phyloP scores from a whole-genome alignment of 2,888 invertebrate species.

The Galeopsomyia nigrocyanea region DNA sequence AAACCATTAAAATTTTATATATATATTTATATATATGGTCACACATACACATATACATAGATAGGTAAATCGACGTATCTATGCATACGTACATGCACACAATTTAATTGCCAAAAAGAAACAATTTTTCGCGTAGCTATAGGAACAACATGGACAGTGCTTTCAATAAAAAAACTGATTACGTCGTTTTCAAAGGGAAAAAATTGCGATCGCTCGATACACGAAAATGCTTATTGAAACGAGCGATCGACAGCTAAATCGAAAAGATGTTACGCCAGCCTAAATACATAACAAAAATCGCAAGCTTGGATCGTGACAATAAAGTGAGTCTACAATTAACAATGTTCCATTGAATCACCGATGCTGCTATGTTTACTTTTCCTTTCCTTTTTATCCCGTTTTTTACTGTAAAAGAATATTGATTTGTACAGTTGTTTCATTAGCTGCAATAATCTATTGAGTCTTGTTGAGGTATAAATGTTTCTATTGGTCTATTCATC shows the following conservation, averaged over 20 bases:
- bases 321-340: slow-evolving; percentile 51
- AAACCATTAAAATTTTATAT: slow-evolving; percentile 42
- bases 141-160: slow-evolving; percentile 66
- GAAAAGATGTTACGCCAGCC: slow-evolving; percentile 42
- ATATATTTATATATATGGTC: slow-evolving; percentile 50
- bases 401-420: slow-evolving; percentile 68
- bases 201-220: slow-evolving; percentile 21
- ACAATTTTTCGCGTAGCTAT: slow-evolving; percentile 63
- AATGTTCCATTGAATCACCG: slow-evolving; percentile 44
- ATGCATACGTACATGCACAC: slow-evolving; percentile 55
- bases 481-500: slow-evolving; percentile 68
- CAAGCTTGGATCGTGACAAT: slow-evolving; percentile 57
- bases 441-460: slow-evolving; percentile 67
- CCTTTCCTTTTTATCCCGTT: slow-evolving; percentile 48
- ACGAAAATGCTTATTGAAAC: slow-evolving; percentile 3
- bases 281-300: slow-evolving; percentile 53
- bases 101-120: slow-evolving; percentile 64
- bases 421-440: slow-evolving; percentile 67
- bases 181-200: slow-evolving; percentile 43
- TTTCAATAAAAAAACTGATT: slow-evolving; percentile 60
- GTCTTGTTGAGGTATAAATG: slow-evolving; percentile 69
- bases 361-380: slow-evolving; percentile 44
- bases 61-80: slow-evolving; percentile 50
- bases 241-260: slow-evolving; percentile 25
- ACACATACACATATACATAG: slow-evolving; percentile 50